These are phyloP conservation scores for Zaprionus tsacasi DNA, from an alignment of 1,140 invertebrate species.

Conservation along the genomic window DNA sequence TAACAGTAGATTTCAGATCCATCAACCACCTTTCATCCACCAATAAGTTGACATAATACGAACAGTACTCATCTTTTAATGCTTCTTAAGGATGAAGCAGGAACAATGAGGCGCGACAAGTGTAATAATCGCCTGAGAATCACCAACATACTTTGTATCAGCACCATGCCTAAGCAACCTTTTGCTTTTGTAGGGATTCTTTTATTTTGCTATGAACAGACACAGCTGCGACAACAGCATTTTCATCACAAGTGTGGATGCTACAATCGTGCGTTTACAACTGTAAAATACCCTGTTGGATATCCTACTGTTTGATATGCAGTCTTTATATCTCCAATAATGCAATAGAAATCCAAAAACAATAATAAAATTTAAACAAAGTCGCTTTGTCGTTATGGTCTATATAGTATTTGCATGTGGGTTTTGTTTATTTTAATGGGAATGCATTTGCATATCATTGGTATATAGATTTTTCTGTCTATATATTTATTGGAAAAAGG, in stretches of 20 bases:
- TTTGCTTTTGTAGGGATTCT: background rate
- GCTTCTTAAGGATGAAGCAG: background rate
- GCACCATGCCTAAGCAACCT: background rate
- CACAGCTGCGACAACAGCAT: background rate
- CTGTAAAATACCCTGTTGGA: background rate
- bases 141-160: background rate
- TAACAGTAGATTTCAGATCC: constrained; percentile 35
- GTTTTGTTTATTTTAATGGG: background rate
- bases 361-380: background rate
- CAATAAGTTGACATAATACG: constrained; percentile 42
- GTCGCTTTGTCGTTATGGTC: background rate
- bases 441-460: background rate
- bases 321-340: too few species aligned
- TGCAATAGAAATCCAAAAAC: too few species aligned
- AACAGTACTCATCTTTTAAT: constrained; percentile 8
- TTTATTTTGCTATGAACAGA: background rate
- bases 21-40: constrained; percentile 6
- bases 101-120: constrained; percentile 48
- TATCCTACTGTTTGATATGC: too few species aligned
- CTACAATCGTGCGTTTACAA: background rate
- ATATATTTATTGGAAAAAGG: background rate
- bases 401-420: background rate
- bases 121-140: constrained; percentile 52
- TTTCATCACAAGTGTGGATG: background rate
- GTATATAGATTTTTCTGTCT: background rate